Evolutionary conservation across 1,140 invertebrate species (phyloP).

Genomic region (Lordiphosa stackelbergi): DNA sequence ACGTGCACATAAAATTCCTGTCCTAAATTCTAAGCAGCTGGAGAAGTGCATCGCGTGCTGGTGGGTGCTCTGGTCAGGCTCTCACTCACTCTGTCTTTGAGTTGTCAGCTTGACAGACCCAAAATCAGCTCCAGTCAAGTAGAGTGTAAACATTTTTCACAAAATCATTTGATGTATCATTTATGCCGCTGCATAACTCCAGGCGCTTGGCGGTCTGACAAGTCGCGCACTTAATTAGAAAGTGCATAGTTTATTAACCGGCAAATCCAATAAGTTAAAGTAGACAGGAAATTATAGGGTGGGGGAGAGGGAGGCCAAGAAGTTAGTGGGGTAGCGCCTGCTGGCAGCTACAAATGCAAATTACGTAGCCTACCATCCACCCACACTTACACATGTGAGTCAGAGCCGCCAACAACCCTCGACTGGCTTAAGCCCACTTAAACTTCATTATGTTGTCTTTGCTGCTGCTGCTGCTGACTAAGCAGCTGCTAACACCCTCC

Average conservation of each 20-base stretch:
- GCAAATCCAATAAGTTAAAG: slow-evolving; percentile 65
- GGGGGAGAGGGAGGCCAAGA: slow-evolving; percentile 1
- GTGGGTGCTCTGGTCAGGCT: no score
- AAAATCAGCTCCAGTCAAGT: no score
- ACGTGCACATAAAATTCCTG: no score
- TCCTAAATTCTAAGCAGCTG: no score
- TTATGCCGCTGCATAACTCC: slow-evolving; percentile 28
- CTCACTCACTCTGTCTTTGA: no score
- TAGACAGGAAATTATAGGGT: slow-evolving; percentile 14
- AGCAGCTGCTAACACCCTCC: slow-evolving; percentile 24
- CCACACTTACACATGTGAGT: slow-evolving; percentile 50
- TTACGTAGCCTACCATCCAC: slow-evolving; percentile 23
- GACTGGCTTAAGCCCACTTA: slow-evolving; percentile 56
- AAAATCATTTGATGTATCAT: slow-evolving; percentile 5
- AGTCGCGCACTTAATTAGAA: slow-evolving; percentile 50
- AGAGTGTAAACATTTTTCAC: background rate
- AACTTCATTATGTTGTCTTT: slow-evolving; percentile 54
- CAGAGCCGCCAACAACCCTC: slow-evolving; percentile 15
- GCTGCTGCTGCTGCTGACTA: slow-evolving; percentile 35
- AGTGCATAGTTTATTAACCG: slow-evolving; percentile 63
- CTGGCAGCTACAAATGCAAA: slow-evolving; percentile 41
- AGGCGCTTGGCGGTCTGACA: slow-evolving; percentile 8
- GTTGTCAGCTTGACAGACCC: no score
- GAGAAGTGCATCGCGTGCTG: no score
- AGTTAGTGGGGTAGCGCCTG: background rate